Conservation (phyloP, 2,888 invertebrate species). For the Volucella inflata region DNA sequence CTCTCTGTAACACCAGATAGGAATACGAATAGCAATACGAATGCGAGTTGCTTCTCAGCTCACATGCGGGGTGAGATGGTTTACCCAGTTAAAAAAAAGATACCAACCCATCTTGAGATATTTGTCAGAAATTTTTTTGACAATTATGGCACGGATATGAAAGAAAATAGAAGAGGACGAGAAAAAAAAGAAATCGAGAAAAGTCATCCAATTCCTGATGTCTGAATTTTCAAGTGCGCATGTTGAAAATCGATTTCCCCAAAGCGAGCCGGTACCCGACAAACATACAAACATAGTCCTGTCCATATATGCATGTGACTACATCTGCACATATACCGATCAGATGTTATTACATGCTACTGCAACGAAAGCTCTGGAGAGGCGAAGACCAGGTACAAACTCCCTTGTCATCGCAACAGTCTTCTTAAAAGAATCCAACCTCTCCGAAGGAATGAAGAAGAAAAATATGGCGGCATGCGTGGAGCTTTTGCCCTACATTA, state of each 20-base stretch:
- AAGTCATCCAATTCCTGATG: background rate
- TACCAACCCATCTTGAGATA: constrained; percentile 8
- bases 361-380: constrained; percentile 57
- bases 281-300: constrained; percentile 21
- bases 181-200: background rate
- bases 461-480: constrained; percentile 4
- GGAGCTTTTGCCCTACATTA: constrained; percentile 65
- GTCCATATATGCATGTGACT: background rate
- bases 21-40: background rate
- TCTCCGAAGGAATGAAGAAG: constrained; percentile 25
- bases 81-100: background rate
- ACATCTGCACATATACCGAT: constrained; percentile 5
- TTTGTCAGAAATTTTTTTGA: constrained; percentile 35
- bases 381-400: constrained; percentile 6
- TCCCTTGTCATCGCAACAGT: constrained; percentile 14
- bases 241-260: constrained; percentile 60
- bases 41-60: background rate
- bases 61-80: background rate
- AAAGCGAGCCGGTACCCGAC: constrained; percentile 28
- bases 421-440: background rate
- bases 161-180: background rate
- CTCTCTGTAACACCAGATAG: constrained; percentile 3
- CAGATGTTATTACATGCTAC: constrained; percentile 56
- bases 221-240: constrained; percentile 33
- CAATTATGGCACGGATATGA: constrained; percentile 3